Conservation (phyloP, 2,797 vertebrate species). For the Hybognathus amarus region DNA sequence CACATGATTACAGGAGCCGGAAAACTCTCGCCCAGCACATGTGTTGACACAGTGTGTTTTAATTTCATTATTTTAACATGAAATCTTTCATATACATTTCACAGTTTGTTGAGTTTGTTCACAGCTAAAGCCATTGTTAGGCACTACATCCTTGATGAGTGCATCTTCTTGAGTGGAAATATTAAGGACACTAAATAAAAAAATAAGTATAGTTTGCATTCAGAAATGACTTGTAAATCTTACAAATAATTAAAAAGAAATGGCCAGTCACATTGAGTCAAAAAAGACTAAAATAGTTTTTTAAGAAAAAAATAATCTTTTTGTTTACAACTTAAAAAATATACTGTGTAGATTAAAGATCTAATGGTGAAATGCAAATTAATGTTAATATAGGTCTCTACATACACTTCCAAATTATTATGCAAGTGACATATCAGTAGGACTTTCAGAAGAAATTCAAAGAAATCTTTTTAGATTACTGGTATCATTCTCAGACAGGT, state of each 20-base stretch:
- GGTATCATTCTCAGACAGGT: neutral
- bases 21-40: no score
- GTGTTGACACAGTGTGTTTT: neutral
- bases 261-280: no score
- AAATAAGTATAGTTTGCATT: neutral
- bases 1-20: neutral
- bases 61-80: neutral
- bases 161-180: neutral
- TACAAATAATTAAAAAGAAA: neutral
- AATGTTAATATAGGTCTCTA: neutral
- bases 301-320: no score
- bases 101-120: no score
- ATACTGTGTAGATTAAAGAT: neutral
- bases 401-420: neutral
- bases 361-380: neutral
- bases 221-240: neutral
- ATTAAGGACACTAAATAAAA: neutral
- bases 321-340: neutral
- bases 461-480: neutral
- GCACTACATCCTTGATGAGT: no score
- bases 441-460: no score
- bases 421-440: no score
- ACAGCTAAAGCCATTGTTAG: neutral
- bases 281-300: no score
- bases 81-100: neutral